Conservation (phyloP, 2,113 vertebrate species). For the Pycnonotus jocosus region DNA sequence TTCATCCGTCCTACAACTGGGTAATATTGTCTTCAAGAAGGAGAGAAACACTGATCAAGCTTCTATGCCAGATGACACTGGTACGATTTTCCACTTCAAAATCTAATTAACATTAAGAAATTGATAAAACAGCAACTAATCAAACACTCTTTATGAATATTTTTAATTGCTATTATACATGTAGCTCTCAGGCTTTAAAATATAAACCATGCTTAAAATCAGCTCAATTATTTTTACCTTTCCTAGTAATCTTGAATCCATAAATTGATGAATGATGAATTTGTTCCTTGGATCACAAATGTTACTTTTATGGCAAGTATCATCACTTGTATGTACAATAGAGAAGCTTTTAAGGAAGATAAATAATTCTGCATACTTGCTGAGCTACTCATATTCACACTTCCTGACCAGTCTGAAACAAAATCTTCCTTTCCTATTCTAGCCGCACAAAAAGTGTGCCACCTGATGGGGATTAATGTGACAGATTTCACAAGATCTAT, state of each 20-base stretch:
- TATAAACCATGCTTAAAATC: background rate
- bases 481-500: constrained; percentile 91
- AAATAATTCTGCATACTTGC: background rate
- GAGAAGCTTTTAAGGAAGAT: background rate
- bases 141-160: background rate
- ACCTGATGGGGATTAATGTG: constrained; percentile 92
- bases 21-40: constrained; percentile 93
- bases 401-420: background rate
- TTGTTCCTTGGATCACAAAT: background rate
- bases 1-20: constrained; percentile 90
- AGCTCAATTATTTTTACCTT: background rate
- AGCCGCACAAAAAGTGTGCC: constrained; percentile 96
- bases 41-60: constrained; percentile 95
- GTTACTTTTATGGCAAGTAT: background rate
- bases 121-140: background rate
- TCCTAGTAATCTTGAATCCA: background rate
- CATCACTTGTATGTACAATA: background rate
- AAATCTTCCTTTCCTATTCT: background rate
- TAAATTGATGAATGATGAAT: background rate
- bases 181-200: background rate
- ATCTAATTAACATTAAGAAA: background rate
- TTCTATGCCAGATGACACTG: constrained; percentile 93
- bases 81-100: constrained; percentile 63
- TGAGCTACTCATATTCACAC: background rate
- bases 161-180: background rate